Evolutionary conservation across 2,797 vertebrate species (phyloP).

Genomic region (Percopsis omiscomaycus): DNA sequence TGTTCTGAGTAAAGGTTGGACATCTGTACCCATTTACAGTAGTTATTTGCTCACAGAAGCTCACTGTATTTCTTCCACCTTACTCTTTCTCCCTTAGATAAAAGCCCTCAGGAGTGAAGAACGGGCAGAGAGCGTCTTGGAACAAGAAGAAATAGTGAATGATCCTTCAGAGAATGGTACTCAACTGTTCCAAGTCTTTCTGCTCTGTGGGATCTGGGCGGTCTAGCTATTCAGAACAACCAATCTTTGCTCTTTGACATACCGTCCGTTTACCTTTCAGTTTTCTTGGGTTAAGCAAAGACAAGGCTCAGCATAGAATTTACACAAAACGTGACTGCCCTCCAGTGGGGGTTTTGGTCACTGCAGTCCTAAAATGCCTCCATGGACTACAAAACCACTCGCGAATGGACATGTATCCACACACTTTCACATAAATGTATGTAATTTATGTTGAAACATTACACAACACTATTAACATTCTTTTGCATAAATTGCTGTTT

Average conservation of each 20-base stretch:
- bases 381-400: not conserved
- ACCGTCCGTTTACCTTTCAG: slow-evolving; percentile 1
- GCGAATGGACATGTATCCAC: not conserved
- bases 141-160: slow-evolving; percentile 62
- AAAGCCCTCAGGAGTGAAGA: slow-evolving; percentile 63
- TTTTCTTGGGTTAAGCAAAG: not conserved
- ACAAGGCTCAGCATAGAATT: not conserved
- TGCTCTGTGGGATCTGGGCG: slow-evolving; percentile 16
- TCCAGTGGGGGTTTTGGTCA: slow-evolving; percentile 42
- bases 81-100: slow-evolving; percentile 54
- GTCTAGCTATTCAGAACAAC: slow-evolving; percentile 15
- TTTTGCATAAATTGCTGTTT: not conserved
- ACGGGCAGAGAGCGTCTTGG: slow-evolving; percentile 40
- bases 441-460: not conserved
- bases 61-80: not conserved
- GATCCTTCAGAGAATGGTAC: slow-evolving; percentile 63
- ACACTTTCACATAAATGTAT: not conserved
- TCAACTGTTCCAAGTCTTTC: slow-evolving; percentile 5
- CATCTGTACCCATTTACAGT: not conserved
- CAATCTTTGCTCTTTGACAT: slow-evolving; percentile 23
- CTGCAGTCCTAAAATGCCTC: slow-evolving; percentile 11
- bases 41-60: not conserved
- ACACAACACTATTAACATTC: not conserved
- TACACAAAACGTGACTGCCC: slow-evolving; percentile 38
- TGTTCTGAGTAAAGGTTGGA: not conserved